These are phyloP conservation scores for Andrena marginata DNA, from an alignment of 2,888 invertebrate species.

Conservation along the genomic window DNA sequence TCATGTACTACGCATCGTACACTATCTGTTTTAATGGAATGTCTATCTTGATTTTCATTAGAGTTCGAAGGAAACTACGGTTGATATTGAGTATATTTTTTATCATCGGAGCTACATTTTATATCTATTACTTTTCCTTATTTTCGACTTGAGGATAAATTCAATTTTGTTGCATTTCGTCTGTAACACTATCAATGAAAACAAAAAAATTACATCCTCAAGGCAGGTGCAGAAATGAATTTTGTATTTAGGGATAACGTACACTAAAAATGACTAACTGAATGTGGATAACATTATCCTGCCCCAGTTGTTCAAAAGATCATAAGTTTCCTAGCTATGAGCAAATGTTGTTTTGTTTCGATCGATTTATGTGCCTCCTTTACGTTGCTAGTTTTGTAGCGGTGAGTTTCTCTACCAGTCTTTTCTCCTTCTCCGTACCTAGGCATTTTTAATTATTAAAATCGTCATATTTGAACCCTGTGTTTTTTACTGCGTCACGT, in stretches of 20 bases:
- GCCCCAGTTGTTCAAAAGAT: constrained; percentile 45
- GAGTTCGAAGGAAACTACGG: constrained; percentile 51
- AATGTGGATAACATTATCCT: constrained; percentile 44
- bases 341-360: constrained; percentile 73
- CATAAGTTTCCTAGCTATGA: constrained; percentile 69
- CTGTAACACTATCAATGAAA: constrained; percentile 22
- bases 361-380: constrained; percentile 68
- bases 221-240: constrained; percentile 12
- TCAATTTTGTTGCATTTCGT: constrained; percentile 31
- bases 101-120: constrained; percentile 52
- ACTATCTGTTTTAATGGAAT: constrained; percentile 67
- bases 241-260: constrained; percentile 46
- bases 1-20: constrained; percentile 59
- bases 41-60: constrained; percentile 61
- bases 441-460: constrained; percentile 78
- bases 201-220: constrained; percentile 24
- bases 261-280: constrained; percentile 33
- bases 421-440: constrained; percentile 81
- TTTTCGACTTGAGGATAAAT: constrained; percentile 41
- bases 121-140: constrained; percentile 52
- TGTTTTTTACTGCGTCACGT: constrained; percentile 60
- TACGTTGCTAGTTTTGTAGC: constrained; percentile 74
- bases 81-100: constrained; percentile 65
- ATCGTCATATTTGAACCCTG: constrained; percentile 77
- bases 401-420: constrained; percentile 81